Evolutionary conservation across 2,797 vertebrate species (phyloP), one percentile per base, ranked within the genome.

Genomic region (Argentina silus): DNA sequence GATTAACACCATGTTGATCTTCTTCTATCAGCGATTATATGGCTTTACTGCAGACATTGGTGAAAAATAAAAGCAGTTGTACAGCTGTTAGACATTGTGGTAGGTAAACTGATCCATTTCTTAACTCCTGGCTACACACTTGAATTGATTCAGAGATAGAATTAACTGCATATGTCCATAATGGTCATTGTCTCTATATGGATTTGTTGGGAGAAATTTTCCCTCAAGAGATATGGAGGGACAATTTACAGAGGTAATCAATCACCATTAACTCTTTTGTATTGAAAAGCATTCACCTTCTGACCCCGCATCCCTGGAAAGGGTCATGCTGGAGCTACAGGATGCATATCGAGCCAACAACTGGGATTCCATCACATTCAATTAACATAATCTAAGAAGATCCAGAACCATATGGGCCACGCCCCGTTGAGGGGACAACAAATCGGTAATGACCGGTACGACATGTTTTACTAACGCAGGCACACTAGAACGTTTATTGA

Each of bases 251-350:
- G 43, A 68, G 48, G 62, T 6, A 56, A 67, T 72, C 69, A 44
- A 60, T 76, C 69, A 55, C 62, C 53, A 67, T 76, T 45, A 76
- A 61, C 63, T 76, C 17, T 53, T 21, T 23, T 65, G 12, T 76
- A 70, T 50, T 50, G 61, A 51, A 43, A 23, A 17, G 68, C 15
- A 17, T 23, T 61, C 17, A 43, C n/a, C 50, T 11, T 19, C 59
- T 74, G n/a, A 53, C 21, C 59, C 19, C 23, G 14, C 10, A 51
- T 42, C 62, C 62, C 68, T 59, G 61, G 14, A 56, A 23, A 70
- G 44, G 43, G 56, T 51, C 56, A 43, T 59, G 3, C 43, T 59
- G 7, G 66, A n/a, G 53, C 21, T 19, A 56, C 44, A 48, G 45
- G 10, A 66, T 23, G 12, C 15, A 15, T 36, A 64, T 43, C 21